Evolutionary conservation across 1,140 invertebrate species (phyloP).

Genomic region (Rhagoletis zephyria): DNA sequence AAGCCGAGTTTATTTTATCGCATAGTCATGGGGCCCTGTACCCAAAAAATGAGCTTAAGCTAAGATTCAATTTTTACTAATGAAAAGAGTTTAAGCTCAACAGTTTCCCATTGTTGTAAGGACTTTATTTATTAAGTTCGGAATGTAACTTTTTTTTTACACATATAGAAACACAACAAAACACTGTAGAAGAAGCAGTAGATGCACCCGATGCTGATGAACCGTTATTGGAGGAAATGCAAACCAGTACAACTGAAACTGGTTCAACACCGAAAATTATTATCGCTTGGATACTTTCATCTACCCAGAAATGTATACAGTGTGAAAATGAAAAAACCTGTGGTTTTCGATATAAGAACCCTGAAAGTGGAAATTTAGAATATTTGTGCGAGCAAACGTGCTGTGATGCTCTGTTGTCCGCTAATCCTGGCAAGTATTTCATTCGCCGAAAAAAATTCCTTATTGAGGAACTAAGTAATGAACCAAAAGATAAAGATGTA

Average conservation of each 20-base stretch:
- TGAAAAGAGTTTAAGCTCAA: too few species aligned
- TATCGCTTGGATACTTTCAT: conserved; percentile 68
- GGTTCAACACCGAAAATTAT: conserved; percentile 62
- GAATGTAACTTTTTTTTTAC: background rate
- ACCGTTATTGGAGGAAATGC: conserved; percentile 62
- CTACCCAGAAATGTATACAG: conserved; percentile 64
- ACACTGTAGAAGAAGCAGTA: background rate
- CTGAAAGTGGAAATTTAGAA: conserved; percentile 57
- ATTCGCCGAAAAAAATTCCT: conserved; percentile 72
- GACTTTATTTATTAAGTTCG: background rate
- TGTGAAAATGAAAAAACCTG: conserved; percentile 66
- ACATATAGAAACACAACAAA: background rate
- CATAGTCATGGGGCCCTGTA: too few species aligned
- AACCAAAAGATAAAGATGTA: conserved; percentile 4
- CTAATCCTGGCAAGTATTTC: conserved; percentile 71
- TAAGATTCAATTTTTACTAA: too few species aligned
- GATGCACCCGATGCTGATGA: conserved; percentile 63
- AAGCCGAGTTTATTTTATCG: too few species aligned
- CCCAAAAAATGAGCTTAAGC: too few species aligned
- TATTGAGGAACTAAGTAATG: conserved; percentile 65
- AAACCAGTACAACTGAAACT: conserved; percentile 57
- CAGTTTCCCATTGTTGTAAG: too few species aligned
- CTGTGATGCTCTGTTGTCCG: conserved; percentile 68
- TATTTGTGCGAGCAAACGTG: conserved; percentile 74
- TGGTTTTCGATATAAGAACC: conserved; percentile 65